Conservation (phyloP, 2,797 vertebrate species). For the Balearica regulorum region DNA sequence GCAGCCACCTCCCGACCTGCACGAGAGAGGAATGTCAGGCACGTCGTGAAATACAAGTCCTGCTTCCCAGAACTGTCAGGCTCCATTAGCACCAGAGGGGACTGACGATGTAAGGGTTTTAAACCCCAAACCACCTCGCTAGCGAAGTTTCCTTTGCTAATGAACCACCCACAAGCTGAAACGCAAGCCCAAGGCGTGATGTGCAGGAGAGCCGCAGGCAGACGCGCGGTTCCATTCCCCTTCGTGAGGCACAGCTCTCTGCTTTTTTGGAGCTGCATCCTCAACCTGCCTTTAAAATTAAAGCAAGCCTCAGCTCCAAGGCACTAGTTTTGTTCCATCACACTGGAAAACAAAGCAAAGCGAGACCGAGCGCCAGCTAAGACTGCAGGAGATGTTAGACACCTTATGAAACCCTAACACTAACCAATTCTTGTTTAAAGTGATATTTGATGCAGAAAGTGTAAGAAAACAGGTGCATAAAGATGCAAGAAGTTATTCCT, state of each 20-base stretch:
- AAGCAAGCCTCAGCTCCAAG: background rate
- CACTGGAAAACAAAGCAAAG: background rate
- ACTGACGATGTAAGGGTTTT: background rate
- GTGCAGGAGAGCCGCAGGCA: background rate
- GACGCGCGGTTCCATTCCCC: background rate
- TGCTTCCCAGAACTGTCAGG: conserved; percentile 11
- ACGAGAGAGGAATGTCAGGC: conserved; percentile 1
- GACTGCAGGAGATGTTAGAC: accelerated
- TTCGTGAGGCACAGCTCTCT: background rate
- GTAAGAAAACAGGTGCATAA: background rate
- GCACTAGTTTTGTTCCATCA: background rate
- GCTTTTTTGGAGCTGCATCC: background rate
- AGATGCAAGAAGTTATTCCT: background rate
- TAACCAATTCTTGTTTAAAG: background rate
- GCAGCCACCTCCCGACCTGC: background rate
- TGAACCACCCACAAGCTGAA: background rate
- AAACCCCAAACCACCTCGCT: background rate
- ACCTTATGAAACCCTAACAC: background rate
- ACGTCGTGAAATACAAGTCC: background rate
- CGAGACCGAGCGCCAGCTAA: background rate
- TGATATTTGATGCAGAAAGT: background rate
- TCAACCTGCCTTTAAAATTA: background rate
- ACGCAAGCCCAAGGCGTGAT: background rate
- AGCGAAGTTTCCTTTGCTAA: background rate
- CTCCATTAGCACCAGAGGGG: background rate